Evolutionary conservation across 2,888 invertebrate species (phyloP), one percentile per base, ranked within the genome.

Genomic region (Chironomus tentans): DNA sequence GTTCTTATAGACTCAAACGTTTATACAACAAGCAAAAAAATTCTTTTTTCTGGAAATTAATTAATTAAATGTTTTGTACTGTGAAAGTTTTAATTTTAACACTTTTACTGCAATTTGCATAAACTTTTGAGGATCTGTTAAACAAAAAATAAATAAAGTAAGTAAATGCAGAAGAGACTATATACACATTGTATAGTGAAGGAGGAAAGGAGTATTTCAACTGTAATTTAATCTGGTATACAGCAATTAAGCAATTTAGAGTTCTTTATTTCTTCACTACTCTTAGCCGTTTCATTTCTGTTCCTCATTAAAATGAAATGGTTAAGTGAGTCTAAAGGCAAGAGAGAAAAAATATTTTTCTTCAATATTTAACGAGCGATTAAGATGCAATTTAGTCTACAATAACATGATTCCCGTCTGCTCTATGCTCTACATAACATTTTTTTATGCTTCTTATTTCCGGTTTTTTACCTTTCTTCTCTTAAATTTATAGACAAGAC

Each of bases 1-100:
- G 73, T 73, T 73, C 73, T 21, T 73, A 28, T 50, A 73, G 73
- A 38, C 61, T 73, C 18, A 24, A 73, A 73, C 73, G 38, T 38
- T 38, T 7, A 1, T 10, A 10, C 1, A 2, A 2, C 4, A 38
- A 10, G 1, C 22, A 24, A 22, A 1, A 65, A n/a, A 24, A 3
- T 21, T 65, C 12, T 24, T 22, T 13, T 24, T 24, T 24, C 2
- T 7, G 62, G 21, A 22, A 22, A 4, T 28, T 28, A 5, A 28
- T 38, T 1, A 38, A 38, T 38, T 38, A 10, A 28, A 5, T 28
- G 6, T 4, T 10, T 10, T 10, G 2, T 38, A 10, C 38, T 4
- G 10, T 38, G 7, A 38, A 38, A 38, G 10, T 38, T 38, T 38
- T 10, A 38, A 38, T 38, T 38, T 56, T 56, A 56, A 56, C n/a